Conservation (phyloP, 2,113 vertebrate species). For the Semnornis frantzii region DNA sequence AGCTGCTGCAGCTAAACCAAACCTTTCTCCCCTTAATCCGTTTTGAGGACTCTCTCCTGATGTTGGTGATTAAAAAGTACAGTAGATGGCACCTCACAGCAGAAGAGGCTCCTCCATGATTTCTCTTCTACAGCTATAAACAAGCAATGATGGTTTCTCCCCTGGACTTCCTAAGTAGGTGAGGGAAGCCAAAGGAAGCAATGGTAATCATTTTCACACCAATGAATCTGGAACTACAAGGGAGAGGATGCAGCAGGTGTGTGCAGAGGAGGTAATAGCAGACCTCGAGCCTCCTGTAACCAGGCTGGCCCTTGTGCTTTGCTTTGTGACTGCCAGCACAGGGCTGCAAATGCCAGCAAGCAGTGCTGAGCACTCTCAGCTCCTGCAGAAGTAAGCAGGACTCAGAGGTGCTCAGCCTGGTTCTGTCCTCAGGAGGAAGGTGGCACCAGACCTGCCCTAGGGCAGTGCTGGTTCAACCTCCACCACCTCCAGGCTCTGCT, state of each 20-base stretch:
- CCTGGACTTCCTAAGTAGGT: neutral
- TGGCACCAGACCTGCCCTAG: neutral
- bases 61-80: neutral
- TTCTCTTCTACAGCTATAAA: neutral
- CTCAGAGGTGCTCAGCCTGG: neutral
- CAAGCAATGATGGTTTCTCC: neutral
- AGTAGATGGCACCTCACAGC: neutral
- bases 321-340: neutral
- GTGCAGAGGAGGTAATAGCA: neutral
- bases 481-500: neutral
- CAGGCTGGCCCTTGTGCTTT: fast-evolving
- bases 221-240: neutral
- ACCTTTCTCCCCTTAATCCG: neutral
- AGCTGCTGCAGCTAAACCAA: neutral
- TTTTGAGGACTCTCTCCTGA: neutral
- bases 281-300: neutral
- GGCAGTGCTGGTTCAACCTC: neutral
- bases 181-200: neutral
- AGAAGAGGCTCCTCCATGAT: neutral
- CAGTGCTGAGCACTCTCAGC: neutral
- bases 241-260: neutral
- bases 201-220: neutral
- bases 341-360: neutral
- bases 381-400: neutral
- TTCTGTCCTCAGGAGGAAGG: neutral